Base-by-base conservation (phyloP, 2,888 invertebrate genomes). In the Xylota segnis region DNA sequence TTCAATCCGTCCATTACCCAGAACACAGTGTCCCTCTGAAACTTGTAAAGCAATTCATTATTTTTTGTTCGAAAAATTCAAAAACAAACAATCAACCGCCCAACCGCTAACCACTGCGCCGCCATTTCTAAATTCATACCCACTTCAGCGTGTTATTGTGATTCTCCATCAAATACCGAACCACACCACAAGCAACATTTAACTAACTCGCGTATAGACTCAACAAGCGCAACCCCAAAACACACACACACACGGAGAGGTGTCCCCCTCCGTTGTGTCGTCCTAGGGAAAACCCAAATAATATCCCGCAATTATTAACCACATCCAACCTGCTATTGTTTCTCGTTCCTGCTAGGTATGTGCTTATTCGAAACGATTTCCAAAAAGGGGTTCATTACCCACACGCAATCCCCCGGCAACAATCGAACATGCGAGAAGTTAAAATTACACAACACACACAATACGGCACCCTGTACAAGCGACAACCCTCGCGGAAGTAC, bases 341-440 rank as follows among this genome's bases (percentile, higher is more conserved):
- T 86, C 86, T 68, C 70, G 66, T 61, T 72, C 45, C 71, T 43
- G 45, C 75, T 71, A 77, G 81, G 86, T 86, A 86, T 86, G 86
- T 86, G 86, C 82, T 86, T 86, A 86, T 86, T 86, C 77, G 86
- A 86, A 86, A 77, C 76, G 76, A 86, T 86, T 86, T 77, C 71
- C 81, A 82, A 86, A 86, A 86, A 76, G 86, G 82, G 86, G 86
- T 86, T 86, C 86, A 86, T 86, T 86, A 86, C 86, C 82, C 71
- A 86, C 86, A 86, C 86, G 86, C 86, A 86, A 86, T 82, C 76
- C 72, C 59, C 56, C 76, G 59, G 71, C 63, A 82, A 86, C 82
- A 86, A 86, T 86, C 86, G 82, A 86, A 86, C 86, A 86, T 86
- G 86, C 86, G 82, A 86, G 86, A 86, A 86, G 86, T 82, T 86